Conservation (phyloP, 2,113 vertebrate species). For the Dasyornis broadbenti region DNA sequence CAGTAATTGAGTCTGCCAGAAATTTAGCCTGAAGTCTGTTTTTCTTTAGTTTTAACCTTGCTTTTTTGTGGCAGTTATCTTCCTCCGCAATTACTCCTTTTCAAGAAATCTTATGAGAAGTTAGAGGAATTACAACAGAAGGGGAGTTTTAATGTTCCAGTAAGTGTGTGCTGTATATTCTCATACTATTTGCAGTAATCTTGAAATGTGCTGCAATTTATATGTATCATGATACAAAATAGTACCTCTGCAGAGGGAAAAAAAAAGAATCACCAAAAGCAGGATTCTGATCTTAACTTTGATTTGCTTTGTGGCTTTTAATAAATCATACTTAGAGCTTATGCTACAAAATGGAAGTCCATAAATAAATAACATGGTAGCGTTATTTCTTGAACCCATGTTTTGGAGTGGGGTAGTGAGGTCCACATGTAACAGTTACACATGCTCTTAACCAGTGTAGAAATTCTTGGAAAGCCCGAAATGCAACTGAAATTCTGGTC, state of each 20-base stretch:
- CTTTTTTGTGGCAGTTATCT: not conserved
- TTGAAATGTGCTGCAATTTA: not conserved
- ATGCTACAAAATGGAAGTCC: fast-evolving
- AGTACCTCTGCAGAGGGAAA: not conserved
- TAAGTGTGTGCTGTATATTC: not conserved
- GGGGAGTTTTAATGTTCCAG: not conserved
- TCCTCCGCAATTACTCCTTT: not conserved
- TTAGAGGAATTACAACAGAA: not conserved
- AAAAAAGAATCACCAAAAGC: not conserved
- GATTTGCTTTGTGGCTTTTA: not conserved
- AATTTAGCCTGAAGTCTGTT: not conserved
- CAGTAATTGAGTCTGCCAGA: not conserved
- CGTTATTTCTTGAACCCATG: not conserved
- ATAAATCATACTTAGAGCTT: not conserved
- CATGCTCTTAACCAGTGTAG: not conserved
- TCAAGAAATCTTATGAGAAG: not conserved
- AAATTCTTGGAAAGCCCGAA: not conserved
- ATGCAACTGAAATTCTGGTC: not conserved
- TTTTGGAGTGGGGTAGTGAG: not conserved
- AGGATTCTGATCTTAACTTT: not conserved
- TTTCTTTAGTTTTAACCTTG: not conserved
- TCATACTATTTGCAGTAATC: not conserved
- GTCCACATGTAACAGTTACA: not conserved
- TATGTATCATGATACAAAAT: not conserved
- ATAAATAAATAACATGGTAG: not conserved